A percentile compares a stretch with the other conserved stretches of the same genome.
phyloP scores from a whole-genome alignment of 1,140 invertebrate genomes.

The Lepidostoma basale region DNA sequence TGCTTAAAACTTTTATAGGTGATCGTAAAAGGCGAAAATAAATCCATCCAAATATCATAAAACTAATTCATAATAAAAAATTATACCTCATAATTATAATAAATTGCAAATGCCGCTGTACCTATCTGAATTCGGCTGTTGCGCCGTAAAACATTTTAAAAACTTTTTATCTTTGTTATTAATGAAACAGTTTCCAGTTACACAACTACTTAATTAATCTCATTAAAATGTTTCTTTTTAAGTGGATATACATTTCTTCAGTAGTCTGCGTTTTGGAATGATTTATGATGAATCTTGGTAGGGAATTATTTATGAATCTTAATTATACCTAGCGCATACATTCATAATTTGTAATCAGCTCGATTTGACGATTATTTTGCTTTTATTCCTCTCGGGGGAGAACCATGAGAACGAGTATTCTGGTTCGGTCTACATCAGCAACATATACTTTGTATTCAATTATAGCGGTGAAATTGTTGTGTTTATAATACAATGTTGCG shows the following conservation, averaged over 20 bases:
- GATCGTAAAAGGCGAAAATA: background rate
- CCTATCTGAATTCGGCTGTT: slow-evolving; percentile 6
- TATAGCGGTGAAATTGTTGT: too few relatives aligned
- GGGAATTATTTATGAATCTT: slow-evolving; percentile 39
- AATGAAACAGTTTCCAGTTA: slow-evolving; percentile 23
- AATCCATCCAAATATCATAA: background rate
- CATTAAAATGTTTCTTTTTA: slow-evolving; percentile 31
- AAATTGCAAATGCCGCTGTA: background rate
- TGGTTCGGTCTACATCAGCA: background rate
- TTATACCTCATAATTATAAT: background rate
- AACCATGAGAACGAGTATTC: slow-evolving; percentile 20
- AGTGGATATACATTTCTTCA: slow-evolving; percentile 25
- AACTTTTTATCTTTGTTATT: slow-evolving; percentile 22
- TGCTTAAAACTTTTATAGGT: background rate
- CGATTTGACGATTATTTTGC: slow-evolving; percentile 37
- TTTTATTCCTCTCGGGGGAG: slow-evolving; percentile 26
- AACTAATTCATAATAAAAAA: slow-evolving; percentile 10
- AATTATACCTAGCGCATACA: slow-evolving; percentile 40
- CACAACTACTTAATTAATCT: slow-evolving; percentile 32
- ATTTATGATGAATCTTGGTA: slow-evolving; percentile 18
- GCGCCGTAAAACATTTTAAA: slow-evolving; percentile 13
- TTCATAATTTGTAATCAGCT: slow-evolving; percentile 44
- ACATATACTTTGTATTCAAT: too few relatives aligned
- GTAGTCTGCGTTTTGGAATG: slow-evolving; percentile 11
- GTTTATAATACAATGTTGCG: too few relatives aligned